Evolutionary conservation across 1,140 invertebrate genomes (phyloP).

Genomic region (Geopemphigus sp.): DNA sequence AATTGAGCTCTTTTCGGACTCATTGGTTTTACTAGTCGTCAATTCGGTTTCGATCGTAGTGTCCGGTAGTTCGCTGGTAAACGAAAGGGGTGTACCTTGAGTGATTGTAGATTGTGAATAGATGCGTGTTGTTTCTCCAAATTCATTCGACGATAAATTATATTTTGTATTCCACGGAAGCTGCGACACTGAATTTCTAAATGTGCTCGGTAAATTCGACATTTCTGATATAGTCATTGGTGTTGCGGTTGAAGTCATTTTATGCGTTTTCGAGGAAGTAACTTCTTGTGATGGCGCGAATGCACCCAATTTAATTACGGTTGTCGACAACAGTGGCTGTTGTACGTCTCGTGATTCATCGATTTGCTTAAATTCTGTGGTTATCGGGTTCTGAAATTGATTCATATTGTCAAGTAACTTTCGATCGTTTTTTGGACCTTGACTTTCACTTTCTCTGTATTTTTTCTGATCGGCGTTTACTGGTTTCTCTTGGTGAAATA

Average conservation of each 20-base stretch:
- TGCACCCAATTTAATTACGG: background rate
- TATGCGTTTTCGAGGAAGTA: background rate
- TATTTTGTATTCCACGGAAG: background rate
- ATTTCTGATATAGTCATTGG: background rate
- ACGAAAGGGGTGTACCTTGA: background rate
- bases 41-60: background rate
- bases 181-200: background rate
- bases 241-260: background rate
- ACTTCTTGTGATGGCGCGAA: background rate
- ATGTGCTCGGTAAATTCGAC: background rate
- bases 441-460: too few species aligned
- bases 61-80: too few species aligned
- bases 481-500: background rate
- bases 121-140: too few species aligned
- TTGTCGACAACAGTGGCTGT: background rate
- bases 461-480: too few species aligned
- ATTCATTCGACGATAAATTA: background rate
- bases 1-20: background rate
- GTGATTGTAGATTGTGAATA: background rate
- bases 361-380: background rate
- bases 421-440: background rate
- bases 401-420: background rate
- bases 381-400: too few species aligned
- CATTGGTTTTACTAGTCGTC: background rate
- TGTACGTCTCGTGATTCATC: background rate